These are phyloP conservation scores for Platysteira castanea DNA, from an alignment of 2,113 vertebrate species.

Conservation along the genomic window DNA sequence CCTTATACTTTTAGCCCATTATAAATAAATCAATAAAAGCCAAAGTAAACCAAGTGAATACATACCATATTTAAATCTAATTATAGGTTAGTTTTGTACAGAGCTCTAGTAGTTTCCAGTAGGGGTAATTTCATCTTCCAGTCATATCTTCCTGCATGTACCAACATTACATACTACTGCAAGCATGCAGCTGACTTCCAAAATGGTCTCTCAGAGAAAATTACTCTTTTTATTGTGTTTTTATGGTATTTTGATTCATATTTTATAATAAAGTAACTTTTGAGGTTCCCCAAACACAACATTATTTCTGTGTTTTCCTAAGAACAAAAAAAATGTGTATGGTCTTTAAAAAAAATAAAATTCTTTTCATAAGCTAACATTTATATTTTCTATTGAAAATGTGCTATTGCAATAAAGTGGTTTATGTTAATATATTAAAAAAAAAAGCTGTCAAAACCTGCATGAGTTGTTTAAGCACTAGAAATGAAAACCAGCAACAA, in stretches of 20 bases:
- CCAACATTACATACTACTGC: not conserved
- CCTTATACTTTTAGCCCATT: conserved; percentile 28
- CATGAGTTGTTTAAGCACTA: conserved; percentile 71
- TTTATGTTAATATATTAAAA: conserved; percentile 46
- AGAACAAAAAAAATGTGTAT: not conserved
- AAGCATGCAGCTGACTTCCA: not conserved
- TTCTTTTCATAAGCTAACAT: not conserved
- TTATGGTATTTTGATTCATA: conserved; percentile 32
- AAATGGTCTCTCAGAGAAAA: conserved; percentile 16
- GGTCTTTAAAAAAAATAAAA: not conserved
- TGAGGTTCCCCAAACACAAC: not conserved
- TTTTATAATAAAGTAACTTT: conserved; percentile 26
- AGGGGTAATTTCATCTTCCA: conserved; percentile 11
- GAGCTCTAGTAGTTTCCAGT: not conserved
- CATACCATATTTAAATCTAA: conserved; percentile 43
- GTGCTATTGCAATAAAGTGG: not conserved
- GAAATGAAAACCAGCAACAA: conserved; percentile 71
- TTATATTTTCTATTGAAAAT: conserved; percentile 2
- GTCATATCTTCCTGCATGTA: not conserved
- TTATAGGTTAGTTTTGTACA: conserved; percentile 32
- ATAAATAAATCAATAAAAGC: conserved; percentile 48
- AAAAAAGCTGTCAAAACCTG: conserved; percentile 69
- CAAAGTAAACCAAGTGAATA: conserved; percentile 11
- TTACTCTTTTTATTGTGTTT: not conserved
- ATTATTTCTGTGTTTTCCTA: not conserved